Conservation (phyloP, 2,113 vertebrate species). For the Rostratula benghalensis region DNA sequence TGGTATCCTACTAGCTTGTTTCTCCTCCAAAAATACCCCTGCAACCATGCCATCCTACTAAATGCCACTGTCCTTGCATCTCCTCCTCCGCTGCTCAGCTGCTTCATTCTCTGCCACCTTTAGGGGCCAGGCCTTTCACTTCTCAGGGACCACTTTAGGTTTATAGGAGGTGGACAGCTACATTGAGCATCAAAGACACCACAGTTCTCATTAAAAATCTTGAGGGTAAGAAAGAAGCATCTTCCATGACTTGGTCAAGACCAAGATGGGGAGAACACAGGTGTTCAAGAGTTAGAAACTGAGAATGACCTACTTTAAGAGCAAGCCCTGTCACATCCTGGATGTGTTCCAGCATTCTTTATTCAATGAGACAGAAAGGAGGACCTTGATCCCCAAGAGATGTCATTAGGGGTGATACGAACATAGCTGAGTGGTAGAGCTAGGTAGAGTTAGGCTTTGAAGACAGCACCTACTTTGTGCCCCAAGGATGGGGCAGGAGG, state of each 20-base stretch:
- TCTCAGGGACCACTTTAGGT: fast-evolving
- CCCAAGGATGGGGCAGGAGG: background rate
- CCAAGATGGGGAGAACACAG: background rate
- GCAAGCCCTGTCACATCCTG: background rate
- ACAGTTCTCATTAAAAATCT: background rate
- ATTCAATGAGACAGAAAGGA: background rate
- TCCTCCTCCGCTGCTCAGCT: background rate
- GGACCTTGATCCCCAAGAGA: background rate
- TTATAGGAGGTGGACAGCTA: background rate
- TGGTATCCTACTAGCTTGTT: background rate
- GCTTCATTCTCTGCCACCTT: background rate
- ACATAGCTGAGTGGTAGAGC: fast-evolving
- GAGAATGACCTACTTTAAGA: background rate
- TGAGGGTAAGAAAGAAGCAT: background rate
- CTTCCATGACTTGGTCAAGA: background rate
- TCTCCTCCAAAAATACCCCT: background rate
- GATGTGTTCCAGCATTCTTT: background rate
- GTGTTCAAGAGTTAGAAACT: background rate
- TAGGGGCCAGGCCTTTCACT: background rate
- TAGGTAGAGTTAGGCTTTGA: background rate
- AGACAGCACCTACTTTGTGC: background rate
- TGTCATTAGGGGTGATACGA: background rate
- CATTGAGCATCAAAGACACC: background rate
- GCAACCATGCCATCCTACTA: background rate
- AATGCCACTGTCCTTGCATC: background rate